Base-by-base conservation (phyloP, 2,888 invertebrate species). In the Cryptosula pallasiana region DNA sequence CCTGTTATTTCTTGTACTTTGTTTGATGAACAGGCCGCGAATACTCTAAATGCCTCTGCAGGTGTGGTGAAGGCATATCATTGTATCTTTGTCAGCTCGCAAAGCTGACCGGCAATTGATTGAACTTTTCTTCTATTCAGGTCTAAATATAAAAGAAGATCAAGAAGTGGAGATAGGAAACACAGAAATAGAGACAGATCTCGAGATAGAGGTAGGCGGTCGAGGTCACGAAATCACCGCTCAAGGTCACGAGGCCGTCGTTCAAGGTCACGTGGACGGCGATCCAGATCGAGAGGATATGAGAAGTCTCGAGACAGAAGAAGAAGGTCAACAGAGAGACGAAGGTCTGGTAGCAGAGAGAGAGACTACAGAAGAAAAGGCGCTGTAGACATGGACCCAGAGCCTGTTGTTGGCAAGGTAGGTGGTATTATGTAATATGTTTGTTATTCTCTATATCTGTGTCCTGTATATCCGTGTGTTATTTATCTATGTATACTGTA, bases 171-270 rank as follows among this genome's bases (percentile, higher is more conserved):
- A 71, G 69, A 45, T 32, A 36, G 71, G 58, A 32, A 55, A 35
- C 45, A 23, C 29, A n/a, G 63, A 23, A 32, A 69, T 36, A 74
- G 76, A 69, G 74, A 76, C 34, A 75, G 79, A 73, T 74, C 75
- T 20, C 73, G 79, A 69, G 75, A 76, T 63, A 75, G 80, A 57
- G 78, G 79, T 69, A 76, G 78, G 72, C 74, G 73, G 77, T n/a
- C 69, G 5, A 9, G 69, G 0, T 73, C 55, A 27, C 63, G 55
- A 69, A 25, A 57, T 1, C 34, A 71, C 16, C 71, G 54, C 13
- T 57, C 71, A 32, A 74, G 69, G 76, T 79, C 72, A 32, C 78
- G 79, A 73, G 76, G 73, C 72, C 72, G 69, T 20, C 72, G 77
- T 1, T 77, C 75, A 13, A 72, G 77, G 45, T 74, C 75, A 34